Base-by-base conservation (phyloP, 2,797 vertebrate genomes). In the Sparidentex hasta region DNA sequence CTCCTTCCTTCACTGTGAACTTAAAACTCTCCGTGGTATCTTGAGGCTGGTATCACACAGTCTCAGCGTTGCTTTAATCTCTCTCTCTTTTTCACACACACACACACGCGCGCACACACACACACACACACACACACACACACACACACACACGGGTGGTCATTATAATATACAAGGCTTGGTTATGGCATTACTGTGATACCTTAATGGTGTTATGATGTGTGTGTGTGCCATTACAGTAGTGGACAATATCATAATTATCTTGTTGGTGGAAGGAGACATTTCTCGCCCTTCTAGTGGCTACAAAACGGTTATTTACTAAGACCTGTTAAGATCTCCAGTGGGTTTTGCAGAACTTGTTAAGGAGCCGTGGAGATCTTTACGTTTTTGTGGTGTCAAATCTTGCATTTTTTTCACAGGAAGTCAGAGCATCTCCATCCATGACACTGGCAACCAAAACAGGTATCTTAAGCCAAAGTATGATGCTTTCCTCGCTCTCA, bases 1-100 rank as follows among this genome's bases (percentile, higher is more conserved):
- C 76, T 83, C 55, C 58, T 74, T 74, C 71, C 73, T 78, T 62
- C 67, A 80, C 79, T 88, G 89, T 89, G 87, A 92, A 92, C 85
- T 87, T 84, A 90, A 90, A 90, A 91, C 76, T 90, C 91, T 87
- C 87, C 1, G 47, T 55, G 86, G 86, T 83, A 81, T 76, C 78
- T 83, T 78, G 81, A 87, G 33, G 76, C 81, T 87, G 83, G 84
- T 89, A 90, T 87, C 83, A 85, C 84, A 88, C 72, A 82, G 78
- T 74, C 65, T 85, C 84, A 61, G 72, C 50, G 69, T 71, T 78
- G 33, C 71, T 91, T 87, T 86, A 88, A 90, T 90, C 87, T 87
- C 69, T 59, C 41, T 21, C 43, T 50, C 48, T 38, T 52, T 65
- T 68, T 41, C 65, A 23, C 55, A 38, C 23, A 13, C 63, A 46